Base-by-base conservation (phyloP, 1,140 invertebrate genomes). In the Orussus abietinus region DNA sequence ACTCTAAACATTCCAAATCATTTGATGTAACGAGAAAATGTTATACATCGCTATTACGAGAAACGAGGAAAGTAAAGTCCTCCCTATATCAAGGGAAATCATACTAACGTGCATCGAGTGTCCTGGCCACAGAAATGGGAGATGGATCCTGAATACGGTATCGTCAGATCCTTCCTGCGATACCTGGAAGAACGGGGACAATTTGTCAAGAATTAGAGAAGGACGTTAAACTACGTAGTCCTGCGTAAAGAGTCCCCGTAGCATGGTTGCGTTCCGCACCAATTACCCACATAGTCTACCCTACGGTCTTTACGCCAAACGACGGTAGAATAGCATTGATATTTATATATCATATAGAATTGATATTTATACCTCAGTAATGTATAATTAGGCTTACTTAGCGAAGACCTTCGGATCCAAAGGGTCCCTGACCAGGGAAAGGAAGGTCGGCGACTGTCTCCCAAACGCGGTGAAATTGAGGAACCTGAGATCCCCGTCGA, bases 61-160 rank as follows among this genome's bases (percentile, higher is more conserved):
- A 42, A 5, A 9, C 11, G 19, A 42, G 19, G n/a, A 20, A 19
- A 13, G 17, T 3, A n/a, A n/a, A n/a, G n/a, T n/a, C n/a, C n/a
- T n/a, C n/a, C n/a, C n/a, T n/a, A n/a, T n/a, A n/a, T 36, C 13
- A 11, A 38, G 12, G 19, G 17, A 22, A 22, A 19, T 38, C 20
- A 17, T 50, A 65, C 74, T 75, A 68, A 83, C 80, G 65, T 72
- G 62, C 82, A 84, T 18, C 72, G 67, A 3, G 64, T 54, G 51
- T 81, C 70, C 38, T 84, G 78, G n/a, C 83, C 82, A 49, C 82
- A 84, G 55, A 84, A 84, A 55, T 82, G 80, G 4, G 81, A 75
- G 47, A 84, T 78, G 4, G 74, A 66, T 42, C 64, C 57, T 13
- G 41, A 47, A 33, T 67, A 65, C 29, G 58, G 45, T 7, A 36